A percentile compares a stretch with the other conserved stretches of the same genome.
These are phyloP conservation scores for Ptychoptera albimana DNA, from an alignment of 2,888 invertebrate species.

Conservation along the genomic window DNA sequence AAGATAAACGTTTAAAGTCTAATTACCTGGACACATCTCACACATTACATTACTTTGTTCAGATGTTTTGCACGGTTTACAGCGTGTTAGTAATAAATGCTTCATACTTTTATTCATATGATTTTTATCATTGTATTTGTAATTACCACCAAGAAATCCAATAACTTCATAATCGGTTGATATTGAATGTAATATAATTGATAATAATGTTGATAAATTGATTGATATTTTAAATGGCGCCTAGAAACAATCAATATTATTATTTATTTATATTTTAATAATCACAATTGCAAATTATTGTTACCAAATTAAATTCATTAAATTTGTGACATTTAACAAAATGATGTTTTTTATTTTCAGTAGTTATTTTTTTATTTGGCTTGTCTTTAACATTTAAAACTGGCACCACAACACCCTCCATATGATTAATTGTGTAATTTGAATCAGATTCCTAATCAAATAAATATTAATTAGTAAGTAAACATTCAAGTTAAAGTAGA, in stretches of 20 bases:
- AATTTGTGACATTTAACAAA: constrained; percentile 13
- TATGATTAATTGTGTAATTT: constrained; percentile 12
- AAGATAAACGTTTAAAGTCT: neutral
- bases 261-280: constrained; percentile 1
- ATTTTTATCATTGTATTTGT: too few relatives aligned
- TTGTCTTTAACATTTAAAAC: neutral
- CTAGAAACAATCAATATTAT: constrained; percentile 27
- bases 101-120: constrained; percentile 14
- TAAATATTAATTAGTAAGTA: neutral
- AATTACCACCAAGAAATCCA: constrained; percentile 49
- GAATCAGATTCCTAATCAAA: constrained; percentile 5
- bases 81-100: constrained; percentile 33
- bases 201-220: constrained; percentile 40
- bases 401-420: constrained; percentile 7
- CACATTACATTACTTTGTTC: constrained; percentile 50
- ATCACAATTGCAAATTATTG: neutral
- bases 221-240: constrained; percentile 45
- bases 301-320: constrained; percentile 10
- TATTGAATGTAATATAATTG: constrained; percentile 57
- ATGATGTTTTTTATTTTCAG: constrained; percentile 10
- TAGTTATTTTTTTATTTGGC: constrained; percentile 4
- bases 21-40: constrained; percentile 57
- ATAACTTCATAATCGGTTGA: constrained; percentile 54
- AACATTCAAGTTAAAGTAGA: neutral
- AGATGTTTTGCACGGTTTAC: constrained; percentile 47